Evolutionary conservation across 2,797 vertebrate genomes (phyloP).

Genomic region (Rhinichthys osculus): DNA sequence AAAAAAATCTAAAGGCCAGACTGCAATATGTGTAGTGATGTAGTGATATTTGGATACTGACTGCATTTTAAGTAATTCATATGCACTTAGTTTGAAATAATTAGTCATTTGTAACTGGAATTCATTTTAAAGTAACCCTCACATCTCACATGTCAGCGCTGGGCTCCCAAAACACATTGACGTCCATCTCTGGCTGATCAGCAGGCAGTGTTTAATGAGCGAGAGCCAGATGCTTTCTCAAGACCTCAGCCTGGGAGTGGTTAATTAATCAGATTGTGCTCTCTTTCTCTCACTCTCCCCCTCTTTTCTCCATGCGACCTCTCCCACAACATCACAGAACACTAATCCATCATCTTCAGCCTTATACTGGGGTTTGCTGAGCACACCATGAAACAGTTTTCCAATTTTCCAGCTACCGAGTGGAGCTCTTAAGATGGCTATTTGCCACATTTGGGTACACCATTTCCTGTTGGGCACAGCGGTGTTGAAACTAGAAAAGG

Average conservation of each 20-base stretch:
- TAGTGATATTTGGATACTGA: background rate
- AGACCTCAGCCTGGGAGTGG: constrained; percentile 66
- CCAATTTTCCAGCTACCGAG: constrained; percentile 11
- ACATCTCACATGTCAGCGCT: background rate
- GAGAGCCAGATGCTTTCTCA: constrained; percentile 70
- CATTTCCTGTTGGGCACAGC: constrained; percentile 11
- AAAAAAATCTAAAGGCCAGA: background rate
- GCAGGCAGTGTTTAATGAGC: constrained; percentile 75
- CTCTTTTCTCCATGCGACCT: background rate
- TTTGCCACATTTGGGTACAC: constrained; percentile 35
- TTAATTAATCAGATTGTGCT: constrained; percentile 76
- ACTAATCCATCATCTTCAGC: constrained; percentile 57
- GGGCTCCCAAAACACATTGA: constrained; percentile 12
- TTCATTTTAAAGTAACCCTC: background rate
- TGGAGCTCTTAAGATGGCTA: constrained; percentile 28
- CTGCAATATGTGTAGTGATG: too few relatives aligned
- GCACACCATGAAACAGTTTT: constrained; percentile 38
- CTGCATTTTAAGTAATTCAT: background rate
- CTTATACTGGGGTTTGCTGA: constrained; percentile 20
- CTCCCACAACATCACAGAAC: constrained; percentile 41
- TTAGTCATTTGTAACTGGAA: constrained; percentile 20
- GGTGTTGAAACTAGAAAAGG: constrained; percentile 30
- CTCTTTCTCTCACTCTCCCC: background rate
- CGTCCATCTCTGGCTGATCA: constrained; percentile 60
- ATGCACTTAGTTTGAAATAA: constrained; percentile 15